A percentile compares a stretch with the other conserved stretches of the same genome.
These are phyloP conservation scores for Drosophila lacteicornis DNA, from an alignment of 1,140 invertebrate genomes.

Conservation along the genomic window DNA sequence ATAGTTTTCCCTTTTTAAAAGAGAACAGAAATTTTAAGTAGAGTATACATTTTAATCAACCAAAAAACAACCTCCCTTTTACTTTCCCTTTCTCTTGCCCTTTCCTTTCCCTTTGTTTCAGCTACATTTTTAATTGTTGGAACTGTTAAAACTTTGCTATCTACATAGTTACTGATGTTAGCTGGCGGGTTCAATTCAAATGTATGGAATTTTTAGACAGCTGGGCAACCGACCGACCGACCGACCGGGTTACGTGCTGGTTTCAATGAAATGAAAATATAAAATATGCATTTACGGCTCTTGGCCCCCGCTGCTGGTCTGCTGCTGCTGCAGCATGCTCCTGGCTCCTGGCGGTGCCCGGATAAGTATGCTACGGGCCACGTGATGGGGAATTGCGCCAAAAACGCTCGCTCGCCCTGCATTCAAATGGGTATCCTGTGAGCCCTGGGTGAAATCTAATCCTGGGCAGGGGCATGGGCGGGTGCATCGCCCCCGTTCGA, in stretches of 20 bases:
- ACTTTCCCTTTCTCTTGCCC: not conserved
- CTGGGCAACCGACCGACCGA: not conserved
- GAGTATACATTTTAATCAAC: not conserved
- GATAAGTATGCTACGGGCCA: conserved; percentile 74
- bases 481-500: conserved; percentile 52
- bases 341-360: conserved; percentile 45
- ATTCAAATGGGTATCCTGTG: conserved; percentile 59
- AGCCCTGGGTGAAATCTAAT: conserved; percentile 25
- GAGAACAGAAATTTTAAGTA: not conserved
- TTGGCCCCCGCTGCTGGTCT: conserved; percentile 11
- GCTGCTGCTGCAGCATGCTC: not conserved
- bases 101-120: not conserved
- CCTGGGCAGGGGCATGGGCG: not conserved
- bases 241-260: conserved; percentile 58
- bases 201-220: conserved; percentile 38
- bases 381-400: conserved; percentile 71
- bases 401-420: conserved; percentile 55
- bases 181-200: conserved; percentile 41
- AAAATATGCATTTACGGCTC: conserved; percentile 78
- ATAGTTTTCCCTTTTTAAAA: no score
- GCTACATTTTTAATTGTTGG: conserved; percentile 9
- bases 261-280: conserved; percentile 83
- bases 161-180: conserved; percentile 11
- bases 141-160: conserved; percentile 4
- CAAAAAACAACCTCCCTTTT: not conserved